Evolutionary conservation across 2,888 invertebrate genomes (phyloP).

Genomic region (Stramonita haemastoma): DNA sequence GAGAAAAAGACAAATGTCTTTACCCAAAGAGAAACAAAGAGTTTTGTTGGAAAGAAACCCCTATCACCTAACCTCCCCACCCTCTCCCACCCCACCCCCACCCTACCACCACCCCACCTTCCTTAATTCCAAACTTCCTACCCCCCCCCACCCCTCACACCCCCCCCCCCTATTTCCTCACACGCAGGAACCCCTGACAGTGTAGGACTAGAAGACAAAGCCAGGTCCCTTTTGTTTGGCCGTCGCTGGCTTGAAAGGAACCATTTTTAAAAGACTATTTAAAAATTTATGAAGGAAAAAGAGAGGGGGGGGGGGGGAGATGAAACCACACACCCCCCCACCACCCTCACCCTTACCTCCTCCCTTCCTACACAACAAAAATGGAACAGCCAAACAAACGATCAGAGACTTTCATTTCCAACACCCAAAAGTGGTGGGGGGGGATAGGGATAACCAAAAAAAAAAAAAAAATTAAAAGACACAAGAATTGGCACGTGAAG

Average conservation of each 20-base stretch:
- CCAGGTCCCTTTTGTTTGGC: conserved; percentile 24
- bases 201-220: conserved; percentile 22
- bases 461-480: background rate
- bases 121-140: background rate
- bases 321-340: no score
- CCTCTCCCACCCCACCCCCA: background rate
- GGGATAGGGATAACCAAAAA: no score
- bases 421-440: background rate
- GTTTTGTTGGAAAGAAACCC: background rate
- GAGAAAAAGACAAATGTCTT: background rate
- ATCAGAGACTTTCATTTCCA: conserved; percentile 37
- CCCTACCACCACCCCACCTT: background rate
- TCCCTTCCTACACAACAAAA: background rate
- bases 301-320: no score
- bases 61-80: background rate
- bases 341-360: background rate
- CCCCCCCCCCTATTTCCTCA: background rate
- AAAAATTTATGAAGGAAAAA: conserved; percentile 37
- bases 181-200: no score
- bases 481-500: conserved; percentile 25
- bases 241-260: background rate
- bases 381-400: conserved; percentile 38
- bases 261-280: conserved; percentile 31
- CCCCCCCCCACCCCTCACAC: background rate
- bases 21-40: background rate